phyloP scores from a whole-genome alignment of 92 coral and sea anemone species.

The Actinernus sp. region DNA sequence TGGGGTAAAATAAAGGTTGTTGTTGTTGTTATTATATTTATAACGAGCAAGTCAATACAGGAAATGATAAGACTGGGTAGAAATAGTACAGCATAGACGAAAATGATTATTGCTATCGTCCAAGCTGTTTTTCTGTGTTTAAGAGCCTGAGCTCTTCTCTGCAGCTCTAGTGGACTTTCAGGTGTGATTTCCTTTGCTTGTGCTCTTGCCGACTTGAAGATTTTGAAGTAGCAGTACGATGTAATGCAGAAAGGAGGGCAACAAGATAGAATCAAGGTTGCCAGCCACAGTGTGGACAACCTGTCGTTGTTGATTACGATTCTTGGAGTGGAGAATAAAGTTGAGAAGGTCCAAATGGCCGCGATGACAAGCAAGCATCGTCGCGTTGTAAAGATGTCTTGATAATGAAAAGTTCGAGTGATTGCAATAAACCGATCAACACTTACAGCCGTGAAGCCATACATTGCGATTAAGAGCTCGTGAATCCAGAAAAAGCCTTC shows the following conservation, averaged over 20 bases:
- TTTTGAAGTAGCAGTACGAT: constrained; percentile 50
- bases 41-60: constrained; percentile 35
- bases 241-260: constrained; percentile 47
- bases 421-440: constrained; percentile 73
- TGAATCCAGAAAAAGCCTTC: constrained; percentile 62
- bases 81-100: constrained; percentile 38
- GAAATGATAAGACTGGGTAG: constrained; percentile 59
- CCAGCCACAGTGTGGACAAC: constrained; percentile 59
- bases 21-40: no score
- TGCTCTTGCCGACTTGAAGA: constrained; percentile 45
- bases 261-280: constrained; percentile 27
- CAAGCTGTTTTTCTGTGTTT: constrained; percentile 70
- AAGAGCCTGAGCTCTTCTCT: constrained; percentile 9
- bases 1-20: no score
- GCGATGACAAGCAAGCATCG: constrained; percentile 39
- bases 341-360: constrained; percentile 53
- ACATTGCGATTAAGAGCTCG: constrained; percentile 49
- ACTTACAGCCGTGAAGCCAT: constrained; percentile 52
- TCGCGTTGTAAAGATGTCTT: constrained; percentile 27
- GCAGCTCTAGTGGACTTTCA: neutral
- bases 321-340: constrained; percentile 30
- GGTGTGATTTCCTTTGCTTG: constrained; percentile 43
- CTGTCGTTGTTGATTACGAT: constrained; percentile 22
- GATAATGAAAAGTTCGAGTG: constrained; percentile 43
- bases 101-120: constrained; percentile 70